Conservation (phyloP, 53 echinoderm and acorn worm species). For the Antedon mediterranea region DNA sequence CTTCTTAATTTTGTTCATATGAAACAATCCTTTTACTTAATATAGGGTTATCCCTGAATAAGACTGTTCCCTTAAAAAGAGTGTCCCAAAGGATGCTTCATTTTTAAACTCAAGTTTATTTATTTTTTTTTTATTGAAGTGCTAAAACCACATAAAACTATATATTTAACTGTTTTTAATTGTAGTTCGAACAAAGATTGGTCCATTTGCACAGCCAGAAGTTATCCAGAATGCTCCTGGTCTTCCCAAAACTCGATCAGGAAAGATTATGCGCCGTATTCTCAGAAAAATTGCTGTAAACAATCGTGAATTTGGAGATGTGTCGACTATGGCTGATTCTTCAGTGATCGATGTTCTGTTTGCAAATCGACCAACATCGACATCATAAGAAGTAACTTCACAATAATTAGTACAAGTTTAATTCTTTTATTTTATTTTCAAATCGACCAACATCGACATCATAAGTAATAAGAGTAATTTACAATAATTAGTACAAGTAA, state of each 20-base stretch:
- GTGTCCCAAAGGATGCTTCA: too few species aligned
- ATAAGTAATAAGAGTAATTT: too few species aligned
- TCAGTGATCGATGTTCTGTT: constrained; percentile 82
- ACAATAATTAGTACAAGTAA: too few species aligned
- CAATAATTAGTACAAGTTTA: too few species aligned
- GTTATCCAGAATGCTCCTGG: constrained; percentile 86
- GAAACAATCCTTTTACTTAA: too few species aligned
- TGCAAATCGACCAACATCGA: constrained; percentile 40
- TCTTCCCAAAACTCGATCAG: constrained; percentile 94
- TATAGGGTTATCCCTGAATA: too few species aligned
- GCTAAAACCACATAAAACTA: too few species aligned
- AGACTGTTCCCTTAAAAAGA: too few species aligned
- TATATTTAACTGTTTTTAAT: background rate
- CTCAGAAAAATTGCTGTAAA: constrained; percentile 97
- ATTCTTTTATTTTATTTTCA: constrained; percentile 50
- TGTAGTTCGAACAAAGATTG: constrained; percentile 63
- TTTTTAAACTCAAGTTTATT: too few species aligned
- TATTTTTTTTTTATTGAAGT: too few species aligned
- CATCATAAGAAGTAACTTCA: too few species aligned
- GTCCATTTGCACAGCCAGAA: constrained; percentile 81
- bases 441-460: constrained; percentile 46
- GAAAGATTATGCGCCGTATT: constrained; percentile 96
- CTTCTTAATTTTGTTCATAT: too few species aligned
- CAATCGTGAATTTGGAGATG: constrained; percentile 78
- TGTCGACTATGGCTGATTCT: constrained; percentile 95